Evolutionary conservation across 2,797 vertebrate genomes (phyloP).

Genomic region (Gymnocypris eckloni): DNA sequence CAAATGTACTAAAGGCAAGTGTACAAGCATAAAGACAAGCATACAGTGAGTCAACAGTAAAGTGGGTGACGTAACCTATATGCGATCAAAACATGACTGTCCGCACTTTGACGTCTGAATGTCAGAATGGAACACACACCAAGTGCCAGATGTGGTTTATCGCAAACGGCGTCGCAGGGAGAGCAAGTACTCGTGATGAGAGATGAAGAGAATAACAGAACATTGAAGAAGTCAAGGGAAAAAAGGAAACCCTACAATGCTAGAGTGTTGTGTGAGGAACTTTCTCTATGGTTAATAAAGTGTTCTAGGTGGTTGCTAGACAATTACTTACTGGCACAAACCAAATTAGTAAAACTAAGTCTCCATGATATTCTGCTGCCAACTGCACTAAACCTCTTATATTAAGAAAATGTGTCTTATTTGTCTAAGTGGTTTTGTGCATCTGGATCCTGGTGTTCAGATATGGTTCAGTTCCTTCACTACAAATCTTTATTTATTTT

Average conservation of each 20-base stretch:
- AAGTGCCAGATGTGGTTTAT: not conserved
- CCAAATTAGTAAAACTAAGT: not conserved
- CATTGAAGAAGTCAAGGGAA: not conserved
- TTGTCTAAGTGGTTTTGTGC: not conserved
- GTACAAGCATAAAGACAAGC: slow-evolving; percentile 9
- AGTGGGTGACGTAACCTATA: slow-evolving; percentile 31
- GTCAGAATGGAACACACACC: not conserved
- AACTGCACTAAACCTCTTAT: not conserved
- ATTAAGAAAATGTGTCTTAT: not conserved
- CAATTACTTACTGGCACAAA: not conserved
- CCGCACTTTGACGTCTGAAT: not conserved
- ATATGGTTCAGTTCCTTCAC: not conserved
- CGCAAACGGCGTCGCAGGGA: not conserved
- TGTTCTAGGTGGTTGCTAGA: not conserved
- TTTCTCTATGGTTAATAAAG: not conserved
- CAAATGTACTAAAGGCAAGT: not conserved
- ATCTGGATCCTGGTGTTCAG: not conserved
- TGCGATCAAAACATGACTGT: slow-evolving; percentile 25
- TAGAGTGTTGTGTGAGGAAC: not conserved
- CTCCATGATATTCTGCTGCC: not conserved
- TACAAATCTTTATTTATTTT: not conserved
- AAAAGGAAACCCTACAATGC: not conserved
- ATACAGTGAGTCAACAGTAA: slow-evolving; percentile 9
- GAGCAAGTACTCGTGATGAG: not conserved
- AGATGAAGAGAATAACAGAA: not conserved